Conservation (phyloP, 2,797 vertebrate genomes). For the Takifugu ocellatus region DNA sequence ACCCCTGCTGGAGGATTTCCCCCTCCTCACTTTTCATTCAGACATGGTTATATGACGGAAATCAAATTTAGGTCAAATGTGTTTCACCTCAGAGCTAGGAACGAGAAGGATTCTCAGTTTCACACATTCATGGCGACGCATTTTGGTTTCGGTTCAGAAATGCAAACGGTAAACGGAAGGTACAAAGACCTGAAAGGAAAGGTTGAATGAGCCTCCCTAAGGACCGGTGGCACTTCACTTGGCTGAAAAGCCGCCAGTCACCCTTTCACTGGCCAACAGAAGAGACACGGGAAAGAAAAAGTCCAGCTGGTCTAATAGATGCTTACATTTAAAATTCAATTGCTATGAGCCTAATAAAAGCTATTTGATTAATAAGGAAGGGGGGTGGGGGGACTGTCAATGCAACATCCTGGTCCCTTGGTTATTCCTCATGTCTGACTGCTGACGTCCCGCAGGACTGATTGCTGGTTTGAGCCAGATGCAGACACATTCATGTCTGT, state of each 20-base stretch:
- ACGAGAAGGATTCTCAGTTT: conserved; percentile 52
- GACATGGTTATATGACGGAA: conserved; percentile 38
- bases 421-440: too few relatives aligned
- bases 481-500: too few relatives aligned
- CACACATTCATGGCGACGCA: conserved; percentile 74
- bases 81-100: conserved; percentile 55
- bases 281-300: conserved; percentile 43
- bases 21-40: conserved; percentile 38
- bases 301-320: conserved; percentile 59
- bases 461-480: too few relatives aligned
- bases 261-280: conserved; percentile 34
- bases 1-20: conserved; percentile 8
- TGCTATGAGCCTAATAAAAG: conserved; percentile 66
- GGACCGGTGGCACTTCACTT: conserved; percentile 68
- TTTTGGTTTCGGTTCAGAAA: conserved; percentile 74
- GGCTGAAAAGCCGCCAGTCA: conserved; percentile 58
- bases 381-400: conserved; percentile 3
- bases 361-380: conserved; percentile 55
- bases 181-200: conserved; percentile 14
- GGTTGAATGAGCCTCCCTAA: conserved; percentile 49
- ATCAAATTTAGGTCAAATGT: conserved; percentile 61
- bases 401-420: too few relatives aligned
- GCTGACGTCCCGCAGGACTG: too few relatives aligned
- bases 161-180: conserved; percentile 45
- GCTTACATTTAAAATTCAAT: conserved; percentile 61